Evolutionary conservation across 2,888 invertebrate genomes (phyloP), one percentile per base, ranked within the genome.

Genomic region (Leptarthrus brevirostris): DNA sequence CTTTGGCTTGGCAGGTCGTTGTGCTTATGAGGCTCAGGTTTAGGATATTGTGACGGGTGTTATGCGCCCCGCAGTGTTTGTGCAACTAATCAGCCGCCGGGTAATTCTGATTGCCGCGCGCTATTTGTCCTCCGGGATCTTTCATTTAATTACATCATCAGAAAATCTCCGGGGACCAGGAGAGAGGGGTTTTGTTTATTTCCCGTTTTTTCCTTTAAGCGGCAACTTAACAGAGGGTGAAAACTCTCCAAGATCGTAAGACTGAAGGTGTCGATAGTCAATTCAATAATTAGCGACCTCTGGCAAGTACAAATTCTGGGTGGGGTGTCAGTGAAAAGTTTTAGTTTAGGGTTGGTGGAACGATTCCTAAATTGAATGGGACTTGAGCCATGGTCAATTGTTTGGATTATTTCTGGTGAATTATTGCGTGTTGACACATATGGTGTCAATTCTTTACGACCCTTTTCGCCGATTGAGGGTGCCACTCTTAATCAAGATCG

Each of bases 391-490:
- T 77, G 83, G 83, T 81, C 83, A 83, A 84, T 84, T 83, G 83
- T 82, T 83, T 82, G 81, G 81, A 83, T 83, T 84, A 83, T 82
- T 82, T 82, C 82, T 83, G 83, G 84, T 84, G 82, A 84, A 81
- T 84, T 84, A 84, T 84, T 84, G 84, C 84, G 83, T 85, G 84
- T 84, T 85, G 83, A 83, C 84, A 84, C 84, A 84, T 84, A 84
- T 84, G 84, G 84, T 84, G 83, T 83, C 81, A 83, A 83, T 83
- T 83, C 76, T 76, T 77, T 16, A 26, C 49, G 6, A 56, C 44
- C 71, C 54, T 16, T 56, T 56, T 24, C 40, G 5, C 40, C 8
- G 26, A 14, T 16, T 3, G 4, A n/a, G 36, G 34, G 18, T 20
- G 5, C 12, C 54, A 14, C 40, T 56, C 70, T 70, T 70, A 53